These are phyloP conservation scores for Caenorhabditis sp. DNA, from an alignment of 2,888 invertebrate species.

Conservation along the genomic window DNA sequence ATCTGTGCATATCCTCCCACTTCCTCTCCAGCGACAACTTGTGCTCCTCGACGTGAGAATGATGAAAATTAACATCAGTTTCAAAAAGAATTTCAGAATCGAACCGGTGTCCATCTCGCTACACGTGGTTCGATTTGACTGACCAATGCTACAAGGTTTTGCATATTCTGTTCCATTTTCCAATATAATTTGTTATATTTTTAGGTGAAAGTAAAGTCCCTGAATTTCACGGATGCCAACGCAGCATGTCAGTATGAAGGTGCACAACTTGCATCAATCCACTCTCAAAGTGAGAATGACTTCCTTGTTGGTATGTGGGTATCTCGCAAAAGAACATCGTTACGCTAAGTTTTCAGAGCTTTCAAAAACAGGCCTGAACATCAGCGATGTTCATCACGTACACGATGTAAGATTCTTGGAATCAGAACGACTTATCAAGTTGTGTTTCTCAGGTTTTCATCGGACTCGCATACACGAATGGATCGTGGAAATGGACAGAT, in stretches of 20 bases:
- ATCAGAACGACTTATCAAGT: neutral
- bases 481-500: conserved; percentile 41
- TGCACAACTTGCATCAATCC: conserved; percentile 33
- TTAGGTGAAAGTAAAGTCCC: conserved; percentile 3
- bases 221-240: conserved; percentile 21
- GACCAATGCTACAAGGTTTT: conserved; percentile 38
- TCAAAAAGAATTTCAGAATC: conserved; percentile 22
- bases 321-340: neutral
- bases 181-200: neutral
- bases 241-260: conserved; percentile 14
- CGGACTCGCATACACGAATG: neutral
- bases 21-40: neutral
- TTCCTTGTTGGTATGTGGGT: conserved; percentile 40
- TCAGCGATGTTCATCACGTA: neutral
- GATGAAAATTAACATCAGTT: too few relatives aligned
- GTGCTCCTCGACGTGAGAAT: conserved; percentile 30
- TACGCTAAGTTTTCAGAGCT: conserved; percentile 4
- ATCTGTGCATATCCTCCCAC: conserved; percentile 21
- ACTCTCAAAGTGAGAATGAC: conserved; percentile 20
- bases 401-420: neutral
- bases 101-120: conserved; percentile 19
- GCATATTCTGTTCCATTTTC: too few relatives aligned
- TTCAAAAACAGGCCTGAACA: conserved; percentile 16
- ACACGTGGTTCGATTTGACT: conserved; percentile 23
- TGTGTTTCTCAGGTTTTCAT: conserved; percentile 18